Base-by-base conservation (phyloP, 2,113 vertebrate species). In the Bos indicus region DNA sequence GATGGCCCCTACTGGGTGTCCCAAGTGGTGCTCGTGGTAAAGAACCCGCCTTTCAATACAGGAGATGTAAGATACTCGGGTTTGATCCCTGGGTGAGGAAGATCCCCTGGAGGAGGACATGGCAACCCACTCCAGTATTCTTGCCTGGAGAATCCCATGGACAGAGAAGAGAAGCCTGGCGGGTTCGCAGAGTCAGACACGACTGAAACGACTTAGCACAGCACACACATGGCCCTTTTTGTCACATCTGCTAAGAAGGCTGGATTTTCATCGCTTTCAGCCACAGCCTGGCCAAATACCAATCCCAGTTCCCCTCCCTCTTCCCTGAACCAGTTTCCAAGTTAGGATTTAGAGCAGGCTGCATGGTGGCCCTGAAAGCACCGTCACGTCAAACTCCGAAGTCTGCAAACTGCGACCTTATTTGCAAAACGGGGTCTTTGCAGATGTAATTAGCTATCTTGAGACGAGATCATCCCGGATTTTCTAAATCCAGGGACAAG, bases 101-200 rank as follows among this genome's bases (percentile, higher is more conserved):
- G 64, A 12, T 36, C 64, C 64, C 64, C 67, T 71, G 67, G n/a
- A 71, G 67, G 67, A 71, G 67, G n/a, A n/a, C 9, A 6, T 5
- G 2, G n/a, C 19, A 36, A 23, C 19, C 67, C 67, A 71, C 17
- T 71, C 2, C 64, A 36, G 67, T 21, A 6, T 71, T 40, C n/a
- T 40, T 23, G n/a, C 19, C 10, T 71, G 67, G 67, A 71, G 67
- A 12, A 23, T 23, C 67, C 67, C n/a, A 40, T 12, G 67, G 19
- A 23, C 19, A 40, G 67, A 40, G 67, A 0, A 40, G 67, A 40
- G 67, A 0, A 40, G n/a, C n/a, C n/a, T 71, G n/a, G 67, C 2
- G 0, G 67, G n/a, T 71, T 71, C 1, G 5, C 67, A 71, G n/a
- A 23, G n/a, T 71, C 67, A 23, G 10, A 71, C n/a, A 12, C 0